Conservation (phyloP, 2,113 vertebrate genomes). For the Xerus inauris region DNA sequence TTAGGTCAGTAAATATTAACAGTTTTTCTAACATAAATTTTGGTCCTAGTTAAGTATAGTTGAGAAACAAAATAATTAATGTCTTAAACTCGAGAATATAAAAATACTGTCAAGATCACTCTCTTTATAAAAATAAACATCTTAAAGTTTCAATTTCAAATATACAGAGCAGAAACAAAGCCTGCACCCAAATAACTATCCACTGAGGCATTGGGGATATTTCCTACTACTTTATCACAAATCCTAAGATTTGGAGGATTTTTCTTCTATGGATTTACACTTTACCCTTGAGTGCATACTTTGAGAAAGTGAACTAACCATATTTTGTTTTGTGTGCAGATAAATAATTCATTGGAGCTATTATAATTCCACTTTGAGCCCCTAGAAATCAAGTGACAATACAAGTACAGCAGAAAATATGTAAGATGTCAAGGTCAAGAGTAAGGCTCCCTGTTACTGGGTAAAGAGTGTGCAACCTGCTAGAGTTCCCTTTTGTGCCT, state of each 20-base stretch:
- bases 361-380: background rate
- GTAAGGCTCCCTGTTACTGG: background rate
- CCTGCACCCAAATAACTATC: background rate
- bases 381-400: background rate
- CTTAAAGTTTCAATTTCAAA: background rate
- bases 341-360: background rate
- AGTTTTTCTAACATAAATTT: background rate
- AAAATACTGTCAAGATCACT: background rate
- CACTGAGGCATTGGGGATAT: background rate
- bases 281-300: background rate
- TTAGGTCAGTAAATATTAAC: background rate
- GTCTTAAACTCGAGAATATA: background rate
- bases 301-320: background rate
- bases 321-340: background rate
- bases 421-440: background rate
- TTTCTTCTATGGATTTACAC: background rate
- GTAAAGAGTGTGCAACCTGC: background rate
- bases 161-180: background rate
- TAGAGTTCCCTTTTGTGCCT: background rate
- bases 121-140: background rate
- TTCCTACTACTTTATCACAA: background rate
- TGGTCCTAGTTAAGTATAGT: background rate
- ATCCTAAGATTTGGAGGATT: background rate
- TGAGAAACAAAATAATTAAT: background rate
- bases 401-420: background rate